Base-by-base conservation (phyloP, 2,113 vertebrate genomes). In the Parus major region DNA sequence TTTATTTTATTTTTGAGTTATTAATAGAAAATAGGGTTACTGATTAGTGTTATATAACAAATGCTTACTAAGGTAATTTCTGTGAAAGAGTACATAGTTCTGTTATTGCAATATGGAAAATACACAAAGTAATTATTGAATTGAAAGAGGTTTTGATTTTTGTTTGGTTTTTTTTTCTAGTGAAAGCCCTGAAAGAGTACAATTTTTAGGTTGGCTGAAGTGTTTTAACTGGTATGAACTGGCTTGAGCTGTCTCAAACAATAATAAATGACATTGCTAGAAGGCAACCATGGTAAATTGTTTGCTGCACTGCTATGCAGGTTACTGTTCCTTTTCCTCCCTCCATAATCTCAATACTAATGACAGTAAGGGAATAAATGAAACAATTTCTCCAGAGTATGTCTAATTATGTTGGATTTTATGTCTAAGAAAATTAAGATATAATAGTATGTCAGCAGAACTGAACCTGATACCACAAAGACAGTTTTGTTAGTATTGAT, bases 391-490 rank as follows among this genome's bases (percentile, higher is more conserved):
- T 95, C 42, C 49, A 72, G 91, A 92, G 64, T 92, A 47, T 71
- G 73, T 77, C 82, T 97, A 93, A 96, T 97, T 86, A 66, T 41
- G 77, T 96, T 92, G 97, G 92, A 96, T 96, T 97, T 95, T 96
- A 72, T 88, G 78, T 93, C 86, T 57, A 69, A 70, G 81, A 96
- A 97, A 96, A 93, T 97, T 92, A 95, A 81, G 88, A 71, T 70
- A 46, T 87, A 91, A 90, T 83, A 92, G 82, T 72, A 75, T 3
- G 1, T 91, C 83, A 94, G 77, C 44, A 88, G 86, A 82, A 91
- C 46, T 92, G 75, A 94, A 76, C 81, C 90, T 81, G 66, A 42
- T 92, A 82, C 55, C 88, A 71, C 65, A 71, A 85, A 88, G 83
- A 47, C 60, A 71, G 72, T 95, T 96, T 91, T 93, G 90, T 94